These are phyloP conservation scores for Lordiphosa andalusiaca DNA, from an alignment of 2,888 invertebrate species.

Conservation along the genomic window DNA sequence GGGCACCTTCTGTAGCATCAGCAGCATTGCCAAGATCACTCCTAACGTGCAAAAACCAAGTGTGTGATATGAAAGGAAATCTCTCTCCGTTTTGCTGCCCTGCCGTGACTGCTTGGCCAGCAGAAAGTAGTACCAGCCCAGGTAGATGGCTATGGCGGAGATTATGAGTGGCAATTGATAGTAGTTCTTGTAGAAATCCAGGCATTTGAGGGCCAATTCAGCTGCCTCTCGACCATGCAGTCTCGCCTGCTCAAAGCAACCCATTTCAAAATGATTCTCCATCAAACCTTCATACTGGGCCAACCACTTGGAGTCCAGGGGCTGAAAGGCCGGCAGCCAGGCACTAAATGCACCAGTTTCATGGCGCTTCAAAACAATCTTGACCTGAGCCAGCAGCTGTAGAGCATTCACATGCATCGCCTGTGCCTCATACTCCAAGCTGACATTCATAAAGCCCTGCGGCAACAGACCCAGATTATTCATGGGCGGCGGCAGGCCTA, in stretches of 20 bases:
- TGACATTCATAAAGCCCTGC: constrained; percentile 57
- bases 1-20: constrained; percentile 84
- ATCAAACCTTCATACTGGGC: constrained; percentile 23
- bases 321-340: constrained; percentile 48
- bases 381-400: constrained; percentile 86
- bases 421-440: constrained; percentile 80
- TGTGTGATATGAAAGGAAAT: constrained; percentile 6
- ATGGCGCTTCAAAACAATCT: constrained; percentile 55
- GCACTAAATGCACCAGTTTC: constrained; percentile 57
- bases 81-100: constrained; percentile 11
- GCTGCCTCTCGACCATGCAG: constrained; percentile 83
- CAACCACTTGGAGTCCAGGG: constrained; percentile 41
- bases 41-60: constrained; percentile 13
- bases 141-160: constrained; percentile 84
- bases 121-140: constrained; percentile 86
- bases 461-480: constrained; percentile 83
- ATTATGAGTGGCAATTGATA: constrained; percentile 86
- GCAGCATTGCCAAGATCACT: constrained; percentile 20
- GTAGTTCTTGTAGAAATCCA: constrained; percentile 92
- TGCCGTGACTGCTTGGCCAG: constrained; percentile 39
- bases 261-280: constrained; percentile 9
- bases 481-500: constrained; percentile 92
- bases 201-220: constrained; percentile 84
- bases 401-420: constrained; percentile 87
- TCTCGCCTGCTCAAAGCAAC: constrained; percentile 69